These are phyloP conservation scores for Xiphophorus couchianus DNA, from an alignment of 2,113 vertebrate genomes.

Conservation along the genomic window DNA sequence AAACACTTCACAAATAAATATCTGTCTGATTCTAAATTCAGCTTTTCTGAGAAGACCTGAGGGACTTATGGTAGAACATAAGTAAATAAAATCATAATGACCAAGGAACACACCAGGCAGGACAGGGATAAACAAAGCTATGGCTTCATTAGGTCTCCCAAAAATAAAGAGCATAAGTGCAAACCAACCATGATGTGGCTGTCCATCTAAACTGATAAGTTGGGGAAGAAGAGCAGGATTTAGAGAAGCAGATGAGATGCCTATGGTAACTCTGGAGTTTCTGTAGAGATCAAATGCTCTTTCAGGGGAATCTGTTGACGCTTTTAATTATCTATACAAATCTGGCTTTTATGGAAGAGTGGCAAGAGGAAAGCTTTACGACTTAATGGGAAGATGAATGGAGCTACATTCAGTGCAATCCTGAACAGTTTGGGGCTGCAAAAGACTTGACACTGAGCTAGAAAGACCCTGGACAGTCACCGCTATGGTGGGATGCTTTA, in stretches of 20 bases:
- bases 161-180: not conserved
- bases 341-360: not conserved
- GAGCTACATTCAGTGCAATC: not conserved
- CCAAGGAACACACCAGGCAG: not conserved
- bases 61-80: not conserved
- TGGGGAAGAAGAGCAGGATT: not conserved
- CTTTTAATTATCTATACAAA: not conserved
- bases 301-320: not conserved
- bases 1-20: not conserved
- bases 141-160: not conserved
- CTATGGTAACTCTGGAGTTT: not conserved
- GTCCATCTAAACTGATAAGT: not conserved
- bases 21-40: not conserved
- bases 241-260: not conserved
- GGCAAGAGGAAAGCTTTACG: not conserved
- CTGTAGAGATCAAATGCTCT: not conserved
- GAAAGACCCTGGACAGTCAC: too few species aligned
- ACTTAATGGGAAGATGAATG: not conserved
- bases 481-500: not conserved
- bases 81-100: not conserved
- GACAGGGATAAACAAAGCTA: too few species aligned
- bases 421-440: not conserved
- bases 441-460: not conserved
- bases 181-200: not conserved
- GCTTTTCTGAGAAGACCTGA: not conserved